Evolutionary conservation across 2,113 vertebrate species (phyloP), one percentile per base, ranked within the genome.

Genomic region (Rhegmatorhina hoffmannsi): DNA sequence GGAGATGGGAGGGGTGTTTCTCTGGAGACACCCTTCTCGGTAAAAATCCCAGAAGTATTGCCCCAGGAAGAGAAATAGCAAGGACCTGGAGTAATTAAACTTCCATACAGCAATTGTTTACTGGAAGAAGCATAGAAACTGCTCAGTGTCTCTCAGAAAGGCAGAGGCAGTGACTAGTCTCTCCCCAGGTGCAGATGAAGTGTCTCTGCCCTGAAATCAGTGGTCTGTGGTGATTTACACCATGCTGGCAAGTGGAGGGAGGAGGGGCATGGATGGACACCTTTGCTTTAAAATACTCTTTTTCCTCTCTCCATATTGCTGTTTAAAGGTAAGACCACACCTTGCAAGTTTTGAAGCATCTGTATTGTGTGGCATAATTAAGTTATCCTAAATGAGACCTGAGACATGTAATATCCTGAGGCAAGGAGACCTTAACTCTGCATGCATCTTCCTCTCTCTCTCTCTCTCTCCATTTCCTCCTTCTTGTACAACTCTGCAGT

Each of bases 291-390:
- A 96, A 96, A 95, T 62, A 60, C 38, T 11, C 56, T 63, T 58
- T 69, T 85, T 84, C 59, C 74, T 91, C 80, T 83, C 69, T 84
- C 72, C 40, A 43, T 17, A 3, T 25, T 38, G 7, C 13, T 38
- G 46, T 75, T 89, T 92, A 90, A 94, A 87, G 69, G 50, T 18
- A 96, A 43, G 55, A 93, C 81, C 49, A 82, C 19, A 28, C 77
- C 94, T 96, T 91, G 59, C 80, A 95, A 98, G 93, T 95, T 97
- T 95, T 88, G 91, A 96, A 97, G 96, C 80, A 86, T 92, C 90
- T 91, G 84, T 69, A 95, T 81, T n/a, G 31, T 17, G 21, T 4
- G 9, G 64, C 43, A 60, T 92, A 97, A 97, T 96, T 88, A 91
- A 95, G 70, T 89, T 95, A 94, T 95, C 94, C 87, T 93, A 96